A percentile compares a stretch with the other conserved stretches of the same genome.
phyloP scores from a whole-genome alignment of 1,140 invertebrate genomes.

The Nasonia longicornis region DNA sequence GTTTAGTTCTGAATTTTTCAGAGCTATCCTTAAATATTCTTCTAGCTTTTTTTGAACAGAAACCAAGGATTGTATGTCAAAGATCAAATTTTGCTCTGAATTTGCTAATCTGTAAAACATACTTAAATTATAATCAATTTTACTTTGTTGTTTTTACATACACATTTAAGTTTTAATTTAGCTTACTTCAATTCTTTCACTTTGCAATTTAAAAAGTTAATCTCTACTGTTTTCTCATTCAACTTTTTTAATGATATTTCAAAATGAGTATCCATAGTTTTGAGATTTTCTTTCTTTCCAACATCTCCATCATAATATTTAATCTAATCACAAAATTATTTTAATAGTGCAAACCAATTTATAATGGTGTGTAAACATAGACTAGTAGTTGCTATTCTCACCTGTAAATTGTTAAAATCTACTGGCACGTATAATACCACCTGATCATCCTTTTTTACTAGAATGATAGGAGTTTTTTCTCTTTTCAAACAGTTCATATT shows the following conservation, averaged over 20 bases:
- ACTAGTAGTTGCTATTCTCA: neutral
- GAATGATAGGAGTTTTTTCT: neutral
- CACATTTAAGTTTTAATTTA: neutral
- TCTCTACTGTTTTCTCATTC: neutral
- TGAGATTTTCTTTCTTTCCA: neutral
- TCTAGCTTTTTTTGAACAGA: neutral
- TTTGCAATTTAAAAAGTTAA: neutral
- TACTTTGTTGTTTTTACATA: neutral
- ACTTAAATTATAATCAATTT: neutral
- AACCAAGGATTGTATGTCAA: neutral
- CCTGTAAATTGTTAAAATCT: neutral
- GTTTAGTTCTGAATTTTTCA: neutral
- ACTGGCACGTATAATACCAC: neutral
- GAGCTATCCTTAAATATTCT: neutral
- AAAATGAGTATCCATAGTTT: neutral
- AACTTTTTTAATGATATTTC: neutral
- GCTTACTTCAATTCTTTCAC: neutral
- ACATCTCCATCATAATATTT: neutral
- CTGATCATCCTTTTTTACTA: neutral
- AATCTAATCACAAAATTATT: neutral
- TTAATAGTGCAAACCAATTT: neutral
- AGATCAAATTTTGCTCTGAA: neutral
- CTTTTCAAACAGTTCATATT: neutral
- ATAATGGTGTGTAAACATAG: too few species aligned
- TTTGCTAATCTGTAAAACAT: neutral